Evolutionary conservation across 1,140 invertebrate species (phyloP), one percentile per base, ranked within the genome.

Genomic region (Polypedilum pembai): DNA sequence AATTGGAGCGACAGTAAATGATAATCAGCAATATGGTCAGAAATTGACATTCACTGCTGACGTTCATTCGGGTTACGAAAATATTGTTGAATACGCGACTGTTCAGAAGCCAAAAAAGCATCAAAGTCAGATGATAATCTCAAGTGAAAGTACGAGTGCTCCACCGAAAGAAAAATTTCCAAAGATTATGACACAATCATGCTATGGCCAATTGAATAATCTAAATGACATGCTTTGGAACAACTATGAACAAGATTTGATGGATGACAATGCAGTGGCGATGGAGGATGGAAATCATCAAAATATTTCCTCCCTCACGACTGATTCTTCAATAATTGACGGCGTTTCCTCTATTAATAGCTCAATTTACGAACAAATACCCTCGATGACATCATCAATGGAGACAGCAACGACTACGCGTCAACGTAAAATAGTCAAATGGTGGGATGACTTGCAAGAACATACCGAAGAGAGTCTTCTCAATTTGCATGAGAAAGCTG

Each of bases 101-200:
- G 65, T 69, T 21, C 65, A 69, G 20, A 69, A 69, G 20, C 65
- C 65, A 18, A 69, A 69, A 69, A 69, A 69, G 4, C 65, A 69
- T 69, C 20, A 18, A 21, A 69, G 20, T 69, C 18, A 18, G 20
- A 69, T 69, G 20, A 69, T 69, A 18, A 20, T 69, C 17, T 69
- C 65, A 7, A 69, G 45, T 56, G 45, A 56, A 56, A 56, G 20
- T 69, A 69, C 20, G 17, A 69, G 65, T 21, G 65, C 17, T 8
- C 65, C 65, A 18, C 73, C 73, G 20, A 8, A n/a, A n/a, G 40
- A 45, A 20, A 56, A 74, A 56, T 74, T 41, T 56, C 73, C 73
- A 56, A 74, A 74, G 17, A 74, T 74, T 20, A 74, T 74, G 73
- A 74, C 73, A 21, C 18, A 40, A 21, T 74, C 73, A 17, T 74